phyloP scores from a whole-genome alignment of 2,888 invertebrate genomes.

The Melikaiella ostensackeni region DNA sequence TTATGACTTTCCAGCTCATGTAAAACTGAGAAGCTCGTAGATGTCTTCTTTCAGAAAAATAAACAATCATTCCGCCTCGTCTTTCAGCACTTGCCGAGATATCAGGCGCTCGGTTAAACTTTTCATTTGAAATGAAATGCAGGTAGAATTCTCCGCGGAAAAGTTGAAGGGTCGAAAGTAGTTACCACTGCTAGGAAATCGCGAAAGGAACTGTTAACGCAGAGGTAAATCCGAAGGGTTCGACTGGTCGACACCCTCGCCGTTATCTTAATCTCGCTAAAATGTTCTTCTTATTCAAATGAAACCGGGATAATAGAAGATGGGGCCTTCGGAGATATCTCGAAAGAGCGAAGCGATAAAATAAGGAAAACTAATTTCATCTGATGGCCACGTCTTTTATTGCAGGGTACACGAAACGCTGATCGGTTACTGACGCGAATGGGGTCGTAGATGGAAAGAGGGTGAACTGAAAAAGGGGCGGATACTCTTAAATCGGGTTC shows the following conservation, averaged over 20 bases:
- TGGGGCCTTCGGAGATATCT: neutral
- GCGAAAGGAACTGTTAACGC: constrained; percentile 19
- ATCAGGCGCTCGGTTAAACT: neutral
- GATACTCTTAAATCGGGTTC: constrained; percentile 8
- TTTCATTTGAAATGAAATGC: constrained; percentile 10
- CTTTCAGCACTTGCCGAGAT: neutral
- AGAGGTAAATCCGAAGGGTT: constrained; percentile 9
- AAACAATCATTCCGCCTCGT: neutral
- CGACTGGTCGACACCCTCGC: constrained; percentile 33
- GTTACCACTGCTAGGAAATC: constrained; percentile 1
- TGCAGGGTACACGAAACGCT: constrained; percentile 31
- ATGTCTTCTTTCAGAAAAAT: neutral
- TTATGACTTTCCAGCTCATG: neutral
- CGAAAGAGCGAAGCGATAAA: constrained; percentile 28
- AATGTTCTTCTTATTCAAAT: constrained; percentile 42
- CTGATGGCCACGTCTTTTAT: constrained; percentile 36
- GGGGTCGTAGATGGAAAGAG: constrained; percentile 7
- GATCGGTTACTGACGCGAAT: constrained; percentile 31
- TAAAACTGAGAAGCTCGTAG: neutral
- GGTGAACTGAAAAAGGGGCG: constrained; percentile 3
- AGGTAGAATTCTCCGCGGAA: neutral
- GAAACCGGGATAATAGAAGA: constrained; percentile 8
- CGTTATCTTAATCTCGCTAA: constrained; percentile 42
- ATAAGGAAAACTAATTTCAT: constrained; percentile 36
- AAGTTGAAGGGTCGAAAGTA: constrained; percentile 3